Conservation (phyloP, 2,797 vertebrate species). For the Poecilia picta region DNA sequence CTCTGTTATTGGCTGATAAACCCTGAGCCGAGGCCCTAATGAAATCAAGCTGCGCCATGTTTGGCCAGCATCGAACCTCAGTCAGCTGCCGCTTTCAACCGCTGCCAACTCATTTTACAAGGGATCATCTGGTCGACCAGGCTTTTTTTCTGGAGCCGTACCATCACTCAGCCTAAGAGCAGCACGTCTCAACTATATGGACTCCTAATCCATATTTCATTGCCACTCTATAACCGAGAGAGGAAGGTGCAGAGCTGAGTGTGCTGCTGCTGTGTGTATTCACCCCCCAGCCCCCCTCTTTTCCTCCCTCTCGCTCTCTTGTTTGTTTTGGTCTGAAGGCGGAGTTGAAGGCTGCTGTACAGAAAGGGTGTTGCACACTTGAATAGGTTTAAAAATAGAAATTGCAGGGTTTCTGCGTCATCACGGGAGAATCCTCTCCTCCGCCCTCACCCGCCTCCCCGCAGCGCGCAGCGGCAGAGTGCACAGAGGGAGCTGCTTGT, state of each 20-base stretch:
- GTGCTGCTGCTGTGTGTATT: conserved; percentile 32
- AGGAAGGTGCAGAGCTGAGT: conserved; percentile 18
- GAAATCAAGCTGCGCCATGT: conserved; percentile 62
- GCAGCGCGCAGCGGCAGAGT: conserved; percentile 34
- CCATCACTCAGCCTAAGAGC: conserved; percentile 62
- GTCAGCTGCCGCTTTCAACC: conserved; percentile 68
- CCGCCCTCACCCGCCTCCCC: conserved; percentile 28
- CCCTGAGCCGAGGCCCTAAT: conserved; percentile 66
- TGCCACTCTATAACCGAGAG: conserved; percentile 27
- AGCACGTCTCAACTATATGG: conserved; percentile 50
- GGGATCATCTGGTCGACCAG: conserved; percentile 66
- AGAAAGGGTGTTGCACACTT: conserved; percentile 70
- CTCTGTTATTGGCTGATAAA: conserved; percentile 66
- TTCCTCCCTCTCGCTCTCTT: conserved; percentile 16
- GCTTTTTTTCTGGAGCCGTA: conserved; percentile 64
- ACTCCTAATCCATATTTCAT: conserved; percentile 65
- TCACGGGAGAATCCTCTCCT: conserved; percentile 73
- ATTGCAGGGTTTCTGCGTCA: conserved; percentile 73
- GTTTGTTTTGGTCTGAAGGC: conserved; percentile 69
- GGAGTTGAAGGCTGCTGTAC: conserved; percentile 68
- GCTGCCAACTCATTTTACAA: conserved; percentile 77
- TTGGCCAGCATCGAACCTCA: conserved; percentile 60
- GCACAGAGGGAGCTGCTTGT: conserved; percentile 46
- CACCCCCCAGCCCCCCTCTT: conserved; percentile 13
- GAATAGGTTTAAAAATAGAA: conserved; percentile 77